Evolutionary conservation across 2,113 vertebrate genomes (phyloP).

Genomic region (Albula goreensis): DNA sequence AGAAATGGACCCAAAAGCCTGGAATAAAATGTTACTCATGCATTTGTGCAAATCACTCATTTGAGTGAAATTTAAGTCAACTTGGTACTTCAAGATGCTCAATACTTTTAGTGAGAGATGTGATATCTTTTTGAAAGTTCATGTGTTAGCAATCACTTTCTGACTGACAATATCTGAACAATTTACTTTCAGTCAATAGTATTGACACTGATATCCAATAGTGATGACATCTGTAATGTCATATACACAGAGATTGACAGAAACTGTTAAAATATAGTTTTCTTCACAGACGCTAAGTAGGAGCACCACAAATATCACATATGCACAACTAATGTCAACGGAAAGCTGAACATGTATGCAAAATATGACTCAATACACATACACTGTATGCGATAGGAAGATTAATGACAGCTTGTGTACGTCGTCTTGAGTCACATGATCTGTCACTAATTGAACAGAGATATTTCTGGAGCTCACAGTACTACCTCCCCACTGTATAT

Average conservation of each 20-base stretch:
- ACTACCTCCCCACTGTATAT: not conserved
- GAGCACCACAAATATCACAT: too few relatives aligned
- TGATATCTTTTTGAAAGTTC: not conserved
- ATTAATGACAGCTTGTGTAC: not conserved
- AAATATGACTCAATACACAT: not conserved
- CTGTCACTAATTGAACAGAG: not conserved
- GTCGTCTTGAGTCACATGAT: not conserved
- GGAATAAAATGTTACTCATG: not conserved
- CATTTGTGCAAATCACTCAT: too few relatives aligned
- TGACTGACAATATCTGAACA: not conserved
- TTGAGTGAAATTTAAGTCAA: not conserved
- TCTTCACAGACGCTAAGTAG: too few relatives aligned
- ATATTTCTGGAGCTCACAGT: not conserved
- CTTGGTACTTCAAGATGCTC: not conserved
- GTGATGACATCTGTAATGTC: too few relatives aligned
- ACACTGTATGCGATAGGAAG: not conserved
- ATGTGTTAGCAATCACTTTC: not conserved
- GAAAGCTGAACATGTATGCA: not conserved
- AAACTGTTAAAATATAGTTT: too few relatives aligned
- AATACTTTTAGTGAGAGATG: not conserved
- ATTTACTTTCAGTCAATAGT: too few relatives aligned
- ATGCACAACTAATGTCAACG: not conserved
- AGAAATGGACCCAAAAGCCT: not conserved
- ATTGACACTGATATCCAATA: too few relatives aligned
- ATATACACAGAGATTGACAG: too few relatives aligned